Conservation (phyloP, 2,113 vertebrate genomes). For the Rallus limicola region DNA sequence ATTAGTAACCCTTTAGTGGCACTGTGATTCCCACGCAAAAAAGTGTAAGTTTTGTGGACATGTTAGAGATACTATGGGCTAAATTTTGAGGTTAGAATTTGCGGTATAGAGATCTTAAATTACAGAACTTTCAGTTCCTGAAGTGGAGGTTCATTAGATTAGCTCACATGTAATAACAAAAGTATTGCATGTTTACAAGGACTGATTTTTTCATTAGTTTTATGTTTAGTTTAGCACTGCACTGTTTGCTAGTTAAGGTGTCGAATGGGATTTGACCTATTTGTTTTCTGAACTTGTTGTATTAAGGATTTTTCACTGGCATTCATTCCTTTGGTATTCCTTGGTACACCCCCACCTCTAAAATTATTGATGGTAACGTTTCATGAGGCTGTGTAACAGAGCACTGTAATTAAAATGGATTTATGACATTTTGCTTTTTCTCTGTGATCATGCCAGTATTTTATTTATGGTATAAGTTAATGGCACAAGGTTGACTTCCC, state of each 20-base stretch:
- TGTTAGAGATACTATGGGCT: neutral
- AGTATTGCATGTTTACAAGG: neutral
- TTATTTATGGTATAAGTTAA: neutral
- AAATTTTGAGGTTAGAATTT: neutral
- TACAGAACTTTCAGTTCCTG: neutral
- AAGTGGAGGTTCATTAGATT: neutral
- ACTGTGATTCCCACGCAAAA: neutral
- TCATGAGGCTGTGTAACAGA: neutral
- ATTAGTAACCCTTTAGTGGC: neutral
- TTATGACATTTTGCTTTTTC: rapidly evolving
- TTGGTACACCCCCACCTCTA: neutral
- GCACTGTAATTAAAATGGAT: neutral
- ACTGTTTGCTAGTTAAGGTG: neutral
- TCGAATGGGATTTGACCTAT: neutral
- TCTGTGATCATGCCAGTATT: neutral
- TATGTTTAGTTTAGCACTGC: neutral
- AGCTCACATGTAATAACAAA: neutral
- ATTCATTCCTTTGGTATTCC: neutral
- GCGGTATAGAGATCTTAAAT: neutral
- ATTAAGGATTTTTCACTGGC: neutral
- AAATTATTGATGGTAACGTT: neutral
- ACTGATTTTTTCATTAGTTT: neutral
- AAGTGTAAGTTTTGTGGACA: neutral
- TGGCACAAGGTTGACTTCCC: neutral
- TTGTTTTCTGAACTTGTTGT: neutral